Base-by-base conservation (phyloP, 1,140 invertebrate species). In the Drosophila oshimai region DNA sequence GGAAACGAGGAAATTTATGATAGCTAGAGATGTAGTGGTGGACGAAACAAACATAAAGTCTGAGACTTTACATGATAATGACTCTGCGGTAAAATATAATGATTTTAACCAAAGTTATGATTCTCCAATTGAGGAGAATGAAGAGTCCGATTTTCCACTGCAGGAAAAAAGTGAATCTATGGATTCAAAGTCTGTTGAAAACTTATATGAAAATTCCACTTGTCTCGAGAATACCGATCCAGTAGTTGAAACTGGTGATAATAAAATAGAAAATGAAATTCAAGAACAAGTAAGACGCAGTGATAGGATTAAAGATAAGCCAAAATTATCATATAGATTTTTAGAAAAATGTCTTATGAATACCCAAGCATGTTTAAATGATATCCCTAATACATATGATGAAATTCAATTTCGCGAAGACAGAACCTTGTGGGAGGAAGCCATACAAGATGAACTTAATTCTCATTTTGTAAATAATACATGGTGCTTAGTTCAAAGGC, bases 361-460 rank as follows among this genome's bases (percentile, higher is more conserved):
- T 71, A 74, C 69, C 39, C 74, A 89, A 53, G 5, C 17, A 5
- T 45, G 42, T 29, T 44, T 44, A 44, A 44, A 5, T 10, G 12
- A 44, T 44, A 44, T 44, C 26, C 42, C 42, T 22, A 44, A 15
- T 26, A 44, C 12, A 65, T 68, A 20, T 36, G 24, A 73, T 17
- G 80, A 89, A 69, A 91, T 91, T 47, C 69, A 87, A 72, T 62
- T 29, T 41, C 44, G 72, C 5, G 12, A 68, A 34, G 74, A 91
- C 73, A 33, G 18, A 15, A 15, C 9, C 12, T 22, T 22, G 7
- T 36, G 31, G 46, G n/a, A 49, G n/a, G n/a, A 49, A 13, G 91
- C 90, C n/a, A 83, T 92, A 20, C 65, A 89, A 28, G 80, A 87
- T 17, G 89, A 92, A 75, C 28, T 92, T 33, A 72, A 88, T 68